These are phyloP conservation scores for Oncorhynchus nerka DNA, from an alignment of 2,113 vertebrate species.

Conservation along the genomic window DNA sequence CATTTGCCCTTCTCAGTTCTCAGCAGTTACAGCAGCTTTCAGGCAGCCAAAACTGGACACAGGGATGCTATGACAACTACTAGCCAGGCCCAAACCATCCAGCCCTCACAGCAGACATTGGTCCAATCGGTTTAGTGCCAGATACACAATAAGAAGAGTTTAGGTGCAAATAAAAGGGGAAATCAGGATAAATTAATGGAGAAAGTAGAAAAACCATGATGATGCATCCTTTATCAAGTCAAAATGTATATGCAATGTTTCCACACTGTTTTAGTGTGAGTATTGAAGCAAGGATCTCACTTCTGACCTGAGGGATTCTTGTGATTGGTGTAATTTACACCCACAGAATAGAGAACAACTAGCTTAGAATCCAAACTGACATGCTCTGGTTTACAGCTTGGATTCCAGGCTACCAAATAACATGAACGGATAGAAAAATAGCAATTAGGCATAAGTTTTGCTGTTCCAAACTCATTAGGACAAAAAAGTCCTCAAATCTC, in stretches of 20 bases:
- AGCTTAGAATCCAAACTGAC: too few relatives aligned
- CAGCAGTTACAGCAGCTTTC: constrained; percentile 32
- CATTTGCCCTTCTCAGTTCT: constrained; percentile 55
- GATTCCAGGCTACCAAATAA: too few relatives aligned
- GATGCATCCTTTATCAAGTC: too few relatives aligned
- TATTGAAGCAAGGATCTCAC: too few relatives aligned
- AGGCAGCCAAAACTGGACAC: constrained; percentile 31
- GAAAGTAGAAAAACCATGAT: too few relatives aligned
- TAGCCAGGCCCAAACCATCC: constrained; percentile 46
- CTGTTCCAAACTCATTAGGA: constrained; percentile 37
- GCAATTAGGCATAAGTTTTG: constrained; percentile 25
- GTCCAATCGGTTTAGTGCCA: too few relatives aligned
- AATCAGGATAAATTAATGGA: background rate
- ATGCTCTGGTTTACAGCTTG: too few relatives aligned
- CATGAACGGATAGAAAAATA: background rate
- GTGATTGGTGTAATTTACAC: too few relatives aligned
- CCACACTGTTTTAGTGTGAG: too few relatives aligned
- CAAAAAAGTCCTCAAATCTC: background rate
- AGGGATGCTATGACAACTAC: constrained; percentile 60
- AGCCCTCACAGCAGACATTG: constrained; percentile 30
- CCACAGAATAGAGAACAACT: too few relatives aligned
- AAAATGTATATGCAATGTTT: too few relatives aligned
- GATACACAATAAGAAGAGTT: constrained; percentile 24
- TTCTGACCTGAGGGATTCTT: too few relatives aligned
- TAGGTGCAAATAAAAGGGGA: background rate